phyloP scores from a whole-genome alignment of 1,140 invertebrate species.

The Stratiolaelaps scimitus region DNA sequence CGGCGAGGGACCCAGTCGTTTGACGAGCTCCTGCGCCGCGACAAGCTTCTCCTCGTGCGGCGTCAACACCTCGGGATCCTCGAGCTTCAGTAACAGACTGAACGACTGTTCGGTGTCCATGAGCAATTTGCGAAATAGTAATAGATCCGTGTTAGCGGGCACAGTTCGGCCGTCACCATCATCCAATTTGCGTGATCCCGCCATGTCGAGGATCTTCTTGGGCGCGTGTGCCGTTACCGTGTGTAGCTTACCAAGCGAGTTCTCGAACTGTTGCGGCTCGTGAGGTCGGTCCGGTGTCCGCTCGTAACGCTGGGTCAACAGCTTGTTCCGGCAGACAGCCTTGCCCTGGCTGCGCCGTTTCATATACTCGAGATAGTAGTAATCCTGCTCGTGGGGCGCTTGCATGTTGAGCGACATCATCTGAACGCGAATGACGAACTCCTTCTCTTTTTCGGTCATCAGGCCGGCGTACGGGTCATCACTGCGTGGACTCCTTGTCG shows the following conservation, averaged over 20 bases:
- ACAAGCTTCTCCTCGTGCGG: constrained; percentile 1
- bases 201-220: constrained; percentile 24
- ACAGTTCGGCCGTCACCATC: constrained; percentile 24
- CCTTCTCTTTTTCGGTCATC: constrained; percentile 19
- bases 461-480: constrained; percentile 1
- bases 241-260: constrained; percentile 22
- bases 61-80: constrained; percentile 14
- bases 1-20: not conserved
- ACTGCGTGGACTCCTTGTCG: not conserved
- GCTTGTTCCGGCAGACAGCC: constrained; percentile 16
- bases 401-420: constrained; percentile 24
- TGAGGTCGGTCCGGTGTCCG: not conserved
- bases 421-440: constrained; percentile 21
- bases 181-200: constrained; percentile 14
- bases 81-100: not conserved
- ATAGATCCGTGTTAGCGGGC: constrained; percentile 20
- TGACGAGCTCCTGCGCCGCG: constrained; percentile 1
- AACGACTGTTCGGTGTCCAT: constrained; percentile 20
- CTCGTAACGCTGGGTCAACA: constrained; percentile 15
- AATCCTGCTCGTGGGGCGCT: constrained; percentile 15
- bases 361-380: constrained; percentile 21
- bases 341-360: constrained; percentile 15
- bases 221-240: constrained; percentile 11
- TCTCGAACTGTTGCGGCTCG: constrained; percentile 22
- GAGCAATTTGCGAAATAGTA: constrained; percentile 11